These are phyloP conservation scores for Rhamphomyia laevipes DNA, from an alignment of 2,888 invertebrate genomes.

Conservation along the genomic window DNA sequence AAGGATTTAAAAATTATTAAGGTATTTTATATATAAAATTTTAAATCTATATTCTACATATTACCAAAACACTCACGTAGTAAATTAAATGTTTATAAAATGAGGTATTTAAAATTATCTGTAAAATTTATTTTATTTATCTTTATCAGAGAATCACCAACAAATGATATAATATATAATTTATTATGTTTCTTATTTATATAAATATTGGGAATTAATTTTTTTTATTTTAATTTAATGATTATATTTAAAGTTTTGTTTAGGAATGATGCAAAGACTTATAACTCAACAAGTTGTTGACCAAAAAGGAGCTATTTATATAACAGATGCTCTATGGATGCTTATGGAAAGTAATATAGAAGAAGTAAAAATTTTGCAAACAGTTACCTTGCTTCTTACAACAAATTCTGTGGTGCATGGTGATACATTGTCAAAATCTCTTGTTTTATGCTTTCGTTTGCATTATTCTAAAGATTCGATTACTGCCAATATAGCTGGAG, in stretches of 20 bases:
- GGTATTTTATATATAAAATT: constrained; percentile 49
- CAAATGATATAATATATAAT: too few relatives aligned
- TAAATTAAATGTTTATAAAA: too few relatives aligned
- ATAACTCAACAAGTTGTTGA: constrained; percentile 84
- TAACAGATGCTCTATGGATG: constrained; percentile 87
- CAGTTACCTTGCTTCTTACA: constrained; percentile 84
- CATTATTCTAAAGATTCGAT: constrained; percentile 91
- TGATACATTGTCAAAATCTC: constrained; percentile 83
- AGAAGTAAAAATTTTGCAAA: constrained; percentile 93
- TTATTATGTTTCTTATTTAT: background rate
- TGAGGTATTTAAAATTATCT: too few relatives aligned
- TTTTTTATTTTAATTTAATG: background rate
- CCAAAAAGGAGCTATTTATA: constrained; percentile 82
- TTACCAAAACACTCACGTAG: too few relatives aligned
- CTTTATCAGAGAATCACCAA: too few relatives aligned
- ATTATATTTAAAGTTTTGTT: constrained; percentile 55
- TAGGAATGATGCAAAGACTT: constrained; percentile 87
- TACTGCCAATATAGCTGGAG: constrained; percentile 94
- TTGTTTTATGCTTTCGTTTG: constrained; percentile 90
- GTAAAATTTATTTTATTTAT: too few relatives aligned
- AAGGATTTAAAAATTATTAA: constrained; percentile 92
- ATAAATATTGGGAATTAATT: background rate
- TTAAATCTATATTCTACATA: too few relatives aligned
- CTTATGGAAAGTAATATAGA: constrained; percentile 90
- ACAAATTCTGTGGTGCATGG: constrained; percentile 94